Conservation (phyloP, 2,797 vertebrate species). For the Esox lucius region DNA sequence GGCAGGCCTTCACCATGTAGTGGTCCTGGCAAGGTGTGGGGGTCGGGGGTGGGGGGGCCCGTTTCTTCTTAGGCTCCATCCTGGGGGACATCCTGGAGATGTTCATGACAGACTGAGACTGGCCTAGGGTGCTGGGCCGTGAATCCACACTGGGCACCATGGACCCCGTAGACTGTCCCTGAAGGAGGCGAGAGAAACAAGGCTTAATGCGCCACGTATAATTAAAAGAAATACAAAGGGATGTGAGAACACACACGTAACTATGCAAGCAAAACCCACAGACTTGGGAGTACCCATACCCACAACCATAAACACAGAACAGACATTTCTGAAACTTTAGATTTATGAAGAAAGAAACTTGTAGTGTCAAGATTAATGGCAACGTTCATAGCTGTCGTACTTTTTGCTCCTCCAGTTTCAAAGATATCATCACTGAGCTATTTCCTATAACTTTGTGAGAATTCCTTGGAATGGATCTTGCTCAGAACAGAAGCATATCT, state of each 20-base stretch:
- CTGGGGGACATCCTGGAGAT: conserved; percentile 79
- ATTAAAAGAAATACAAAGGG: background rate
- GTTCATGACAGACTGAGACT: conserved; percentile 86
- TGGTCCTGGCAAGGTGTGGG: conserved; percentile 31
- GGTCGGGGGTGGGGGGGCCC: conserved; percentile 80
- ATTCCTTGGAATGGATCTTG: no score
- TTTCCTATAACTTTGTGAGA: no score
- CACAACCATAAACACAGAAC: background rate
- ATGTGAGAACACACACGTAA: background rate
- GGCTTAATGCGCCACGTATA: background rate
- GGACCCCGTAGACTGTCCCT: conserved; percentile 79
- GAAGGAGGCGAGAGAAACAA: conserved; percentile 29
- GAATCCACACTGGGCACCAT: conserved; percentile 70
- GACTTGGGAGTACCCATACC: background rate
- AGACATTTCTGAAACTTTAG: no score
- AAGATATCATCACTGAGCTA: no score
- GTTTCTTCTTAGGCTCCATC: conserved; percentile 86
- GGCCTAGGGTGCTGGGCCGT: conserved; percentile 75
- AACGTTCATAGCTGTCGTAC: no score
- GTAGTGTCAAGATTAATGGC: no score
- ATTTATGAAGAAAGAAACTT: no score
- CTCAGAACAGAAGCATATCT: no score
- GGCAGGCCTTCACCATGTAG: conserved; percentile 46
- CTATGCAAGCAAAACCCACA: background rate
- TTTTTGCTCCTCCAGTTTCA: no score